phyloP scores from a whole-genome alignment of 2,113 vertebrate species.

The Hemibagrus wyckioides region DNA sequence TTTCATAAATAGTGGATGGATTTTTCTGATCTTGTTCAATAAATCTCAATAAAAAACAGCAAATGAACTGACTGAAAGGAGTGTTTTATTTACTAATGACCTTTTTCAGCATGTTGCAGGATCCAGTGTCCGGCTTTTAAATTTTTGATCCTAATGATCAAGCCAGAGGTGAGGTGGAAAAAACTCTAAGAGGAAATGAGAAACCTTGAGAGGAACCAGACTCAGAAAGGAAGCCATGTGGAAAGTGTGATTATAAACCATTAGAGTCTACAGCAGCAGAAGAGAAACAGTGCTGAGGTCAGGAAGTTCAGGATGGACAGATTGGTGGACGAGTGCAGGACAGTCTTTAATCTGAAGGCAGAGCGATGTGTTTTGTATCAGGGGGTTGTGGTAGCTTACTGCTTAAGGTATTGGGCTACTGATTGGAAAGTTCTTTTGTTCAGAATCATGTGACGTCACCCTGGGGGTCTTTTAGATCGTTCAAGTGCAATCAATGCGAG shows the following conservation, averaged over 20 bases:
- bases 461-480: not conserved
- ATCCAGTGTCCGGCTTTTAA: not conserved
- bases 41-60: constrained; percentile 18
- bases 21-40: constrained; percentile 31
- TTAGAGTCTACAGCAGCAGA: not conserved
- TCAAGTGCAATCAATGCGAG: not conserved
- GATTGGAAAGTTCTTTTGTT: no score
- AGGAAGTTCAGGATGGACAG: not conserved
- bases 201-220: not conserved
- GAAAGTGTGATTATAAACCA: not conserved
- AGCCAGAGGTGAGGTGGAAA: not conserved
- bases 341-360: no score
- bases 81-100: not conserved
- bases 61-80: not conserved
- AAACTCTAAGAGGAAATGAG: not conserved
- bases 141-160: not conserved
- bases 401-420: no score
- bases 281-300: not conserved
- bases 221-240: not conserved
- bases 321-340: not conserved
- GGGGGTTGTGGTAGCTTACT: no score
- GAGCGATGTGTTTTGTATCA: no score
- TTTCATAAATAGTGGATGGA: constrained; percentile 28
- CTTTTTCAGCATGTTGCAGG: not conserved
- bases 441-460: not conserved